These are phyloP conservation scores for Platygyra sinensis DNA, from an alignment of 64 coral and sea anemone species.

Conservation along the genomic window DNA sequence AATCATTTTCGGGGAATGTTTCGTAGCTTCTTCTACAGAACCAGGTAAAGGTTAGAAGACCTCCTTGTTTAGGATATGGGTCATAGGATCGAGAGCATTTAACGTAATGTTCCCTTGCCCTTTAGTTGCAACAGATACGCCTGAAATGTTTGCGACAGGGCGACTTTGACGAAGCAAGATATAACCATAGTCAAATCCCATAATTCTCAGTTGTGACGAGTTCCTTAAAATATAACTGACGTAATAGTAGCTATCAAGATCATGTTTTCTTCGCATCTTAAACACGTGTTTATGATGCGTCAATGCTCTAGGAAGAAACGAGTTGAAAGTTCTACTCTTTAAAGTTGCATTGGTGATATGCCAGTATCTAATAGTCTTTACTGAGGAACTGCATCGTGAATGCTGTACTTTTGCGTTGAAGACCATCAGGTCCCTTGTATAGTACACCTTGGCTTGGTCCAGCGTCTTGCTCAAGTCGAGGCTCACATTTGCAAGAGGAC, in stretches of 20 bases:
- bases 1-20: not conserved
- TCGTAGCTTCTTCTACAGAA: conserved; percentile 6
- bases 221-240: conserved; percentile 2
- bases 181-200: conserved; percentile 2
- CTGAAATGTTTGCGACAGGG: not conserved
- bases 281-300: too few species aligned
- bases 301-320: not conserved
- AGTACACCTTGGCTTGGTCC: not conserved
- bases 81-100: not conserved
- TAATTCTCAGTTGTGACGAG: not conserved
- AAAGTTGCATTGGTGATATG: not conserved
- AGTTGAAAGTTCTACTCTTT: not conserved
- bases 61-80: not conserved
- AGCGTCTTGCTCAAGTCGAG: not conserved
- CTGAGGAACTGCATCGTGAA: not conserved
- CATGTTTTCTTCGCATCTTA: too few species aligned
- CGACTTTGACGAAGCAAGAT: not conserved
- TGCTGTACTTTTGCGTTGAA: not conserved
- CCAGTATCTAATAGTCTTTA: not conserved
- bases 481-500: not conserved
- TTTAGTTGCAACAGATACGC: not conserved
- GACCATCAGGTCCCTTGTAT: not conserved
- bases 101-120: not conserved
- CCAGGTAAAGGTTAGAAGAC: not conserved
- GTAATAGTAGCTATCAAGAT: not conserved